Evolutionary conservation across 2,888 invertebrate species (phyloP).

Genomic region (Antheraea yamamai): DNA sequence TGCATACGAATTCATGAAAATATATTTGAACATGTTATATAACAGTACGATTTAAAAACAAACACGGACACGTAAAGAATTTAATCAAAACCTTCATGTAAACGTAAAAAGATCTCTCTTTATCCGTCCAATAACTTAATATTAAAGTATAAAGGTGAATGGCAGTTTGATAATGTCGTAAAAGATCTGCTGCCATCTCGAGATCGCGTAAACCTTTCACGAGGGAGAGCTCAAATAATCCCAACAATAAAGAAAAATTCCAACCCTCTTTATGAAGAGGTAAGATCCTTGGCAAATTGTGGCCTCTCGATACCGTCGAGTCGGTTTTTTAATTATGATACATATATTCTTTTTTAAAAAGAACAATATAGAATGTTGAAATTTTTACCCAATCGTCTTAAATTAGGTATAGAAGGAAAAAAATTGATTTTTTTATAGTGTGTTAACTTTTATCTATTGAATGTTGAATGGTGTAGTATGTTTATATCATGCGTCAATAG

Average conservation of each 20-base stretch:
- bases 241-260: constrained; percentile 82
- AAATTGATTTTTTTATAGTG: too few relatives aligned
- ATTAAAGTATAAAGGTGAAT: constrained; percentile 70
- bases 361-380: not conserved
- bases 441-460: too few relatives aligned
- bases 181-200: constrained; percentile 75
- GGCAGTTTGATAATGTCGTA: constrained; percentile 74
- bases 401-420: too few relatives aligned
- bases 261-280: constrained; percentile 81
- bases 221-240: constrained; percentile 76
- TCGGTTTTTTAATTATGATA: constrained; percentile 24
- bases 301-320: constrained; percentile 47
- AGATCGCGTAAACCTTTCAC: constrained; percentile 76
- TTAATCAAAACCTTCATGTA: constrained; percentile 19
- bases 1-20: not conserved
- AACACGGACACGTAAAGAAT: not conserved
- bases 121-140: constrained; percentile 68
- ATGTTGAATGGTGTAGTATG: too few relatives aligned
- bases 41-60: not conserved
- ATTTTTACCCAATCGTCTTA: not conserved
- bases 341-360: not conserved
- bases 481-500: too few relatives aligned
- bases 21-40: not conserved
- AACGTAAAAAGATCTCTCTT: constrained; percentile 14
- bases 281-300: constrained; percentile 80